Evolutionary conservation across 2,888 invertebrate genomes (phyloP).

Genomic region (Apodemia duryi): DNA sequence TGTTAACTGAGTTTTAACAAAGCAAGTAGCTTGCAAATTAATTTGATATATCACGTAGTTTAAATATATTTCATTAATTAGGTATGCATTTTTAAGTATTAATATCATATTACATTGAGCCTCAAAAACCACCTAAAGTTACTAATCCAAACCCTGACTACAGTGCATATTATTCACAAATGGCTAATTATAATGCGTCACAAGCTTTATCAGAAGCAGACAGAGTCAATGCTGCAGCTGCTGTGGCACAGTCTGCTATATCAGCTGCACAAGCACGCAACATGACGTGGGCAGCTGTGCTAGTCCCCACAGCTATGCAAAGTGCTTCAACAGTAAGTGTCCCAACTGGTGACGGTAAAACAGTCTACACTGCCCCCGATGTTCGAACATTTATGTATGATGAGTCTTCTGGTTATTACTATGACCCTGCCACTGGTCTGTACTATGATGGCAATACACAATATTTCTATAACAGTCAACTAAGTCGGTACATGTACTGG

Average conservation of each 20-base stretch:
- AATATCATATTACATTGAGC: conserved; percentile 65
- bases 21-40: too few relatives aligned
- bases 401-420: conserved; percentile 96
- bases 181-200: conserved; percentile 78
- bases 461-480: conserved; percentile 96
- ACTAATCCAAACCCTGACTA: conserved; percentile 44
- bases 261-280: conserved; percentile 73
- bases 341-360: conserved; percentile 82
- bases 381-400: conserved; percentile 95
- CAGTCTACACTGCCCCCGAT: conserved; percentile 89
- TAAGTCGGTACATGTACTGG: conserved; percentile 97
- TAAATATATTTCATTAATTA: too few relatives aligned
- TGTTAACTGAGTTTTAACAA: too few relatives aligned
- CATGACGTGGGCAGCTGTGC: conserved; percentile 72
- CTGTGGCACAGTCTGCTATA: conserved; percentile 93
- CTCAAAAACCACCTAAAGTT: conserved; percentile 52
- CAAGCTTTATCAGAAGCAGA: conserved; percentile 85
- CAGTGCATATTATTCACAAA: conserved; percentile 56
- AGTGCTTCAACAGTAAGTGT: conserved; percentile 60
- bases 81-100: too few relatives aligned
- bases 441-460: conserved; percentile 98
- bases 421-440: conserved; percentile 93
- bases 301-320: conserved; percentile 70
- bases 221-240: conserved; percentile 90
- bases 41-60: too few relatives aligned